phyloP scores from a whole-genome alignment of 2,113 vertebrate genomes.

The Dasypus novemcinctus region DNA sequence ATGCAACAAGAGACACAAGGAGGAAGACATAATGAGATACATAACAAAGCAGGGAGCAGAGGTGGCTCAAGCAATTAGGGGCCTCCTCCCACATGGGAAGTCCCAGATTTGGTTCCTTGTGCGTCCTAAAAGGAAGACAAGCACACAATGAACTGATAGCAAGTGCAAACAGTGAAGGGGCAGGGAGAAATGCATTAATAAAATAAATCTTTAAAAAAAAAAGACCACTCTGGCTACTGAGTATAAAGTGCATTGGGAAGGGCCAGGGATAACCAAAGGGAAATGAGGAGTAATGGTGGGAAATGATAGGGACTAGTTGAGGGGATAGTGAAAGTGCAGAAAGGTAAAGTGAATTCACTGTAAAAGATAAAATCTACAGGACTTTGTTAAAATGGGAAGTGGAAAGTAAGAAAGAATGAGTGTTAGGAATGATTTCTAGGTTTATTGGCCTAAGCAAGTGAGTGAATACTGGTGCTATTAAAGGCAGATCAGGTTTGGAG shows the following conservation, averaged over 20 bases:
- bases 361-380: not conserved
- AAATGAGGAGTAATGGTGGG: not conserved
- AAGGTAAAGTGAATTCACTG: not conserved
- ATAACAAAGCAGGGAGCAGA: too few species aligned
- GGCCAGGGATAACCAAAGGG: not conserved
- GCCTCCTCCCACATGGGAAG: too few species aligned
- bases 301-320: not conserved
- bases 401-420: not conserved
- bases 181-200: too few species aligned
- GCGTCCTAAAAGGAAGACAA: too few species aligned
- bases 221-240: not conserved
- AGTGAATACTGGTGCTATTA: not conserved
- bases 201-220: not conserved
- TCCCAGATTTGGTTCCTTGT: too few species aligned
- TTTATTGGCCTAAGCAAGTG: not conserved
- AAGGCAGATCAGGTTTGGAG: not conserved
- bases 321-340: not conserved
- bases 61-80: too few species aligned
- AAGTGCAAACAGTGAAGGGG: too few species aligned
- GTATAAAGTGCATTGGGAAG: too few species aligned
- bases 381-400: not conserved
- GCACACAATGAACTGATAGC: too few species aligned
- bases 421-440: not conserved
- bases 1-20: too few species aligned
- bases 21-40: too few species aligned